Base-by-base conservation (phyloP, 2,888 invertebrate species). In the Sturmia bella region DNA sequence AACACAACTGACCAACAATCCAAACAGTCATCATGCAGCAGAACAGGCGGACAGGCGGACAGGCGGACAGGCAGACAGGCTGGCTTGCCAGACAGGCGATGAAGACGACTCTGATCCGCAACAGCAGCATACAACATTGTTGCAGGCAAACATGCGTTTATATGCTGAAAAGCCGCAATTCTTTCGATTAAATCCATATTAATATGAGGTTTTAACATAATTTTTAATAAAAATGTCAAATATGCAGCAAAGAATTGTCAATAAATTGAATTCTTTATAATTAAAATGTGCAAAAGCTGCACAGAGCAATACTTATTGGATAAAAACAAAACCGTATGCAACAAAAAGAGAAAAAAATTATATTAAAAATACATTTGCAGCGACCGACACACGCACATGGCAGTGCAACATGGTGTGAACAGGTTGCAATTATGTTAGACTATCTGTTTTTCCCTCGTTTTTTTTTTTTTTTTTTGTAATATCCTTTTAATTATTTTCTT, bases 201-300 rank as follows among this genome's bases (percentile, higher is more conserved):
- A 78, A 82, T 82, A 82, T 82, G 70, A 66, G 69, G 74, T 78
- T 78, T 82, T 75, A 78, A 82, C 82, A 82, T 82, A 82, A 78
- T 70, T 82, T 82, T 82, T 78, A 82, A 82, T 82, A 82, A 82
- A 82, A 74, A 75, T 78, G 82, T 82, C 82, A 82, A 74, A 74
- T 70, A 74, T 72, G 78, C 82, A 66, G 70, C 82, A 78, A 82
- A 74, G 57, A 78, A 75, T 75, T 82, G 82, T 82, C 82, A 74
- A 78, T 82, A 82, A 82, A 82, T 82, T 82, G 70, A 82, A 82
- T 78, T 75, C 78, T 82, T 82, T 82, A 82, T 82, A 82, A 82
- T 82, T 75, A 75, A 78, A 78, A 75, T 79, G 72, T 73, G 72
- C 72, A 61, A 73, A 79, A 66, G 64, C 59, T 73, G 66, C 59